These are phyloP conservation scores for Cyanoramphus novaezelandiae DNA, from an alignment of 2,113 vertebrate genomes.

Conservation along the genomic window DNA sequence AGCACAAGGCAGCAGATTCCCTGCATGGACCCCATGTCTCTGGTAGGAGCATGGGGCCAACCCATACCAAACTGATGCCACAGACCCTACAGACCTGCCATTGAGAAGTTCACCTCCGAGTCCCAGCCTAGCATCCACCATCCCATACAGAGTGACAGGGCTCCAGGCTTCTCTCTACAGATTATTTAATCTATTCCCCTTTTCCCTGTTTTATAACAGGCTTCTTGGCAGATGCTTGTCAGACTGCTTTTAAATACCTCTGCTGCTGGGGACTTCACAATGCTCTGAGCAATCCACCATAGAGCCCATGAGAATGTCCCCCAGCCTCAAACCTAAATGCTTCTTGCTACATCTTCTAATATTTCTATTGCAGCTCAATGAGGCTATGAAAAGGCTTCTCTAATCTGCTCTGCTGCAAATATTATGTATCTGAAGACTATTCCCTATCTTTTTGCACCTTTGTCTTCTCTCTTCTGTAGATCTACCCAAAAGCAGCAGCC, in stretches of 20 bases:
- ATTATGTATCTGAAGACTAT: background rate
- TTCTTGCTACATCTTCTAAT: background rate
- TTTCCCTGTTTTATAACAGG: background rate
- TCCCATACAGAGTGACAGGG: accelerated
- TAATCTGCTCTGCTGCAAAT: background rate
- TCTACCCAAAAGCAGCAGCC: background rate
- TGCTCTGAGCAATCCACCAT: accelerated
- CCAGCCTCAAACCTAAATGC: accelerated
- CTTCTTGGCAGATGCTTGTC: background rate
- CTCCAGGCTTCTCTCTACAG: background rate
- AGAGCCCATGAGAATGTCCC: accelerated
- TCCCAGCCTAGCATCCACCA: background rate
- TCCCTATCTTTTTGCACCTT: background rate
- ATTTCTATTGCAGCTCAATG: accelerated
- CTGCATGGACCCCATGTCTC: accelerated
- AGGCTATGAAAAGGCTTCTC: background rate
- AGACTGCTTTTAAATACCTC: background rate
- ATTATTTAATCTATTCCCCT: too few species aligned
- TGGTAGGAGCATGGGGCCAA: too few species aligned
- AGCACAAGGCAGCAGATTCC: background rate
- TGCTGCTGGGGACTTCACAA: background rate
- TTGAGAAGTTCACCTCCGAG: background rate
- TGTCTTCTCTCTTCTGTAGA: background rate
- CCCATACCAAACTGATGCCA: accelerated
- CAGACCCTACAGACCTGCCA: too few species aligned